Evolutionary conservation across 1,140 invertebrate genomes (phyloP).

Genomic region (Nylanderia fulva): DNA sequence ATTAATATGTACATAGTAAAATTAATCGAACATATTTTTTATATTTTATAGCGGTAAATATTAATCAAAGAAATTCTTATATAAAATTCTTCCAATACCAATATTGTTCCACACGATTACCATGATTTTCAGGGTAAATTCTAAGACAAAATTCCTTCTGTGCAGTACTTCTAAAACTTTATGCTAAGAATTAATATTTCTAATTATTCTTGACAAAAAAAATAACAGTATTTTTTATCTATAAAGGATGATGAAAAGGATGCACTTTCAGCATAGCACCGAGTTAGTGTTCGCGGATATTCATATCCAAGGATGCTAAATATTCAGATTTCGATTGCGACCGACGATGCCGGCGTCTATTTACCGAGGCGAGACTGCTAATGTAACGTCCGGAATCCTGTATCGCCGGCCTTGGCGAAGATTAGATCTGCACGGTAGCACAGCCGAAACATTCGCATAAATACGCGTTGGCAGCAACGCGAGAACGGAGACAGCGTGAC

Average conservation of each 20-base stretch:
- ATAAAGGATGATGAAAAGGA: neutral
- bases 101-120: too few relatives aligned
- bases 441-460: conserved; percentile 5
- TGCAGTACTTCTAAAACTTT: too few relatives aligned
- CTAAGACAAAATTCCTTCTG: too few relatives aligned
- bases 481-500: neutral
- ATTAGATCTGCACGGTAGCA: conserved; percentile 47
- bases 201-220: neutral
- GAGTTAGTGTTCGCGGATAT: neutral
- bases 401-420: conserved; percentile 28
- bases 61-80: too few relatives aligned
- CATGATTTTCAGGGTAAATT: too few relatives aligned
- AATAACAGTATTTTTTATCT: neutral
- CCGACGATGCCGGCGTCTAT: conserved; percentile 10
- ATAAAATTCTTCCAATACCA: too few relatives aligned
- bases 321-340: conserved; percentile 30
- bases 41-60: too few relatives aligned
- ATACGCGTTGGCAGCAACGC: neutral
- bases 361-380: conserved; percentile 43
- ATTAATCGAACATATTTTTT: too few relatives aligned
- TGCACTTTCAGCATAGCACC: neutral
- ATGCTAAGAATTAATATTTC: neutral
- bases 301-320: conserved; percentile 4
- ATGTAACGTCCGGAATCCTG: conserved; percentile 47
- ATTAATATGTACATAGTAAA: too few relatives aligned